phyloP scores from a whole-genome alignment of 1,140 invertebrate species.

The Leptinotarsa undecemlineata region DNA sequence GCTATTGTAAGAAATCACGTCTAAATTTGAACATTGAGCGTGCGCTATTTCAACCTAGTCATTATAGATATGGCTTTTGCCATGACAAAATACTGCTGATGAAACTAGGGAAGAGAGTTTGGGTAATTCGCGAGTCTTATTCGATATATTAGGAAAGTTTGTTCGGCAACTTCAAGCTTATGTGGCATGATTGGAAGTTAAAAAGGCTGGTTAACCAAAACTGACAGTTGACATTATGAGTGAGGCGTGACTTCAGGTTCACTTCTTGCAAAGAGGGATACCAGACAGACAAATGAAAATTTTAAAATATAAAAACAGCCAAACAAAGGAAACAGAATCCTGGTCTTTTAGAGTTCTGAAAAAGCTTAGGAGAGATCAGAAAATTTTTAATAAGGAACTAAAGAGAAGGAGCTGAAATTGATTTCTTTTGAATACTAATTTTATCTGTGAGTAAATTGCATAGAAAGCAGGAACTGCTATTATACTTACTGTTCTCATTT shows the following conservation, averaged over 20 bases:
- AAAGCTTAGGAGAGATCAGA: too few species aligned
- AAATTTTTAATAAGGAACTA: too few species aligned
- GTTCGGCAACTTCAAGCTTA: neutral
- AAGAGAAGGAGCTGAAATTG: too few species aligned
- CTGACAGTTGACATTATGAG: too few species aligned
- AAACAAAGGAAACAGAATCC: neutral
- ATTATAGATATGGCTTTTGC: slow-evolving; percentile 24
- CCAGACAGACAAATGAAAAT: too few species aligned
- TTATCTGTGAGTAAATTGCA: too few species aligned
- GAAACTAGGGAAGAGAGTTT: slow-evolving; percentile 14
- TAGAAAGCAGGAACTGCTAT: too few species aligned
- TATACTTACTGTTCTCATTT: too few species aligned
- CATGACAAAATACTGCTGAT: slow-evolving; percentile 22
- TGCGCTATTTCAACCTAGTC: slow-evolving; percentile 15
- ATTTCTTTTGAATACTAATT: too few species aligned
- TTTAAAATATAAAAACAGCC: too few species aligned
- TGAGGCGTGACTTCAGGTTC: too few species aligned
- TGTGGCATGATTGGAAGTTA: slow-evolving; percentile 16
- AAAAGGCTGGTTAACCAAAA: slow-evolving; percentile 9
- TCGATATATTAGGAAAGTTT: slow-evolving; percentile 24
- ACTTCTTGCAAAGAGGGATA: too few species aligned
- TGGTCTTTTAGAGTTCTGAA: neutral
- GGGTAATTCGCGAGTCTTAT: slow-evolving; percentile 19
- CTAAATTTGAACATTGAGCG: slow-evolving; percentile 4
- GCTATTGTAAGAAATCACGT: slow-evolving; percentile 17